Evolutionary conservation across 2,888 invertebrate genomes (phyloP).

Genomic region (Meiosimyza decipiens): DNA sequence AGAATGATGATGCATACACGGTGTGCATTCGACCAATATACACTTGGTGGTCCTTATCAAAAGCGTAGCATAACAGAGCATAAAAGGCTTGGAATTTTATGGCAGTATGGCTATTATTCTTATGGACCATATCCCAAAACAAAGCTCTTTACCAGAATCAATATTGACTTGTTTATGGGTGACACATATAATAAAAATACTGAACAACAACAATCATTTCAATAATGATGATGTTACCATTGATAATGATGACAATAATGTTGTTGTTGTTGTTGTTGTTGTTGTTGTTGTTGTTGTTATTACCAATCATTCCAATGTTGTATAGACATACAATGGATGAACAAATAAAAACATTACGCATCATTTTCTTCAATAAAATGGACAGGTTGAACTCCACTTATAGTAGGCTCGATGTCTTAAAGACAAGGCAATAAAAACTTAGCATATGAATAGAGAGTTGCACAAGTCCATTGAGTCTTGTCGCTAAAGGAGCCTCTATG

Average conservation of each 20-base stretch:
- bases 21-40: background rate
- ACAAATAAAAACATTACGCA: slow-evolving; percentile 27
- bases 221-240: background rate
- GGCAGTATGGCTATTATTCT: background rate
- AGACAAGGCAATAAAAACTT: background rate
- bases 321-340: background rate
- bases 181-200: slow-evolving; percentile 29
- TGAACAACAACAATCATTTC: slow-evolving; percentile 7
- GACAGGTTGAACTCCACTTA: slow-evolving; percentile 1
- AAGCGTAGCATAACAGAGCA: background rate
- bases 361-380: background rate
- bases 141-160: background rate
- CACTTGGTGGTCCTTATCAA: slow-evolving; percentile 19
- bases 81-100: background rate
- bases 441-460: background rate
- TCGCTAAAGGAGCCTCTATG: background rate
- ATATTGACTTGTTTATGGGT: slow-evolving; percentile 31
- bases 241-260: background rate
- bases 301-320: slow-evolving; percentile 10
- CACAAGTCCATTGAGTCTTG: background rate
- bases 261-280: too few species aligned
- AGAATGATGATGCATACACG: too few species aligned
- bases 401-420: background rate
- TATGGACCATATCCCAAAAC: background rate
- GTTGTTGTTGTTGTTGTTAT: background rate